Percentiles rank a stretch among this genome's conserved stretches.
phyloP scores from a whole-genome alignment of 2,113 vertebrate species.

The Romanogobio albipinnatus region DNA sequence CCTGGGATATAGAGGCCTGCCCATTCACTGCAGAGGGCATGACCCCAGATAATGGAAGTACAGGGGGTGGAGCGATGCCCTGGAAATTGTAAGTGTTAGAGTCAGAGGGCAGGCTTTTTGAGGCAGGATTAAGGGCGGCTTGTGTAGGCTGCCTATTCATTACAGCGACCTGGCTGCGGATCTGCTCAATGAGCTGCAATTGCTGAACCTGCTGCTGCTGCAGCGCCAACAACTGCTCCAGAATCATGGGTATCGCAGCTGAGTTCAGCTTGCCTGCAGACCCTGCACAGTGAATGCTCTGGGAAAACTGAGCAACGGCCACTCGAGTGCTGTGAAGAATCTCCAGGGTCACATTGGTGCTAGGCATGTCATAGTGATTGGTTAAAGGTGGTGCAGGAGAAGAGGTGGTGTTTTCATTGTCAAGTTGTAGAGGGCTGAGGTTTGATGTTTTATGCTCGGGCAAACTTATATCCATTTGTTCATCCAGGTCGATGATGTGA shows the following conservation, averaged over 20 bases:
- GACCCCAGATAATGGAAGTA: conserved; percentile 81
- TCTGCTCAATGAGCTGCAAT: conserved; percentile 97
- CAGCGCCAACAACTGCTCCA: conserved; percentile 92
- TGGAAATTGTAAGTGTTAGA: conserved; percentile 79
- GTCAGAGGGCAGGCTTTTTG: conserved; percentile 70
- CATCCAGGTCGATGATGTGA: conserved; percentile 73
- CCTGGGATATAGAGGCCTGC: conserved; percentile 71
- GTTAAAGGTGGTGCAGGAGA: conserved; percentile 74
- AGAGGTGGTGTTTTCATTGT: conserved; percentile 67
- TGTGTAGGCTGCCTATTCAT: conserved; percentile 87
- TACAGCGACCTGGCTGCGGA: conserved; percentile 92
- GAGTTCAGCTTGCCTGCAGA: conserved; percentile 73
- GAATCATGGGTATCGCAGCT: conserved; percentile 89
- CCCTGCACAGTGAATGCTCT: conserved; percentile 72
- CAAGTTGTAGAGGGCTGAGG: conserved; percentile 68
- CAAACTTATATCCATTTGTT: conserved; percentile 84
- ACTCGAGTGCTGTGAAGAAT: conserved; percentile 95
- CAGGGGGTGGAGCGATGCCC: conserved; percentile 73
- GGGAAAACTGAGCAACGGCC: conserved; percentile 96
- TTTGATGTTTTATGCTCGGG: conserved; percentile 69
- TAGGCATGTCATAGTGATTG: conserved; percentile 82
- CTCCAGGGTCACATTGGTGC: conserved; percentile 96
- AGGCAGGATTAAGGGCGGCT: conserved; percentile 73
- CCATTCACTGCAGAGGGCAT: conserved; percentile 74
- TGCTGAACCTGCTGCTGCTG: conserved; percentile 97